Evolutionary conservation across 2,888 invertebrate species (phyloP).

Genomic region (Muschampia plurimacula): DNA sequence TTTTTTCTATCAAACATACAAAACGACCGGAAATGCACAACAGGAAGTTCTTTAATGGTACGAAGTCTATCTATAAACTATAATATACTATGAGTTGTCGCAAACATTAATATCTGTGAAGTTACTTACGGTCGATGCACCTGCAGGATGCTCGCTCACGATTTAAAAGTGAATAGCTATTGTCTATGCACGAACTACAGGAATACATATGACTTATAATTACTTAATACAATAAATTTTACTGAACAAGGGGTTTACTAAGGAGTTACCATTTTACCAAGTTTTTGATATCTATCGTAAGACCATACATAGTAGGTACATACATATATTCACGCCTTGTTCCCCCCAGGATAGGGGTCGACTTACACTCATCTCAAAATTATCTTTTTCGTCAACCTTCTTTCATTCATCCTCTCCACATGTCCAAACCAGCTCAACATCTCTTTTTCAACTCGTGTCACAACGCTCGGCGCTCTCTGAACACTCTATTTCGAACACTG

Average conservation of each 20-base stretch:
- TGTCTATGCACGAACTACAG: conserved; percentile 35
- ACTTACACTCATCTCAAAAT: too few relatives aligned
- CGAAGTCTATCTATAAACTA: conserved; percentile 28
- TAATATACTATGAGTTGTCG: conserved; percentile 10
- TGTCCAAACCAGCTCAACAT: too few relatives aligned
- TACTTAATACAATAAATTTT: background rate
- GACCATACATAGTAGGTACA: too few relatives aligned
- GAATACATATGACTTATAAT: conserved; percentile 14
- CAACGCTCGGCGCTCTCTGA: too few relatives aligned
- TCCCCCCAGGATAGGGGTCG: too few relatives aligned
- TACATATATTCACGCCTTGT: too few relatives aligned
- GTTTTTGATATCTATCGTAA: too few relatives aligned
- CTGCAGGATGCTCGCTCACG: conserved; percentile 32
- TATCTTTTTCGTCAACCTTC: too few relatives aligned
- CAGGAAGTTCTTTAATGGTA: conserved; percentile 40
- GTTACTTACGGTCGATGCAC: conserved; percentile 48
- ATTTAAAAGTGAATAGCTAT: conserved; percentile 37
- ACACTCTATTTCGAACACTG: too few relatives aligned
- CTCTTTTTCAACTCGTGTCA: too few relatives aligned
- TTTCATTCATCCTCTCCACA: too few relatives aligned
- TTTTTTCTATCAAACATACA: background rate
- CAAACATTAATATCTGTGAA: conserved; percentile 34
- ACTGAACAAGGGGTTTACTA: background rate
- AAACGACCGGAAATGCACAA: conserved; percentile 37
- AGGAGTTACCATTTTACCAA: background rate